Evolutionary conservation across 2,113 vertebrate genomes (phyloP), one percentile per base, ranked within the genome.

Genomic region (Aythya baeri): DNA sequence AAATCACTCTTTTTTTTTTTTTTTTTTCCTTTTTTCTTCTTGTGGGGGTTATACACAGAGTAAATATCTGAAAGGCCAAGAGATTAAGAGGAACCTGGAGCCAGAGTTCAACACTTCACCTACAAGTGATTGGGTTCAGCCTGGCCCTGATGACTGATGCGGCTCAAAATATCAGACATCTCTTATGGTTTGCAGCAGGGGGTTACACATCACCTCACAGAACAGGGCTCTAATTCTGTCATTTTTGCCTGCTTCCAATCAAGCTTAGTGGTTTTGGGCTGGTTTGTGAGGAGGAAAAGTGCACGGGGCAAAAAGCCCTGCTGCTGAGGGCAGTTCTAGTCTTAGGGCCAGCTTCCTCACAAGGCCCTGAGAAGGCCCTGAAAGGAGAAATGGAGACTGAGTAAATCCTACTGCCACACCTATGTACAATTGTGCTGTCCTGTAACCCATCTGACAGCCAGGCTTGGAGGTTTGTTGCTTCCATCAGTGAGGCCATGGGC

Each of bases 281-380:
- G 6, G 17, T 50, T 57, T 17, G 41, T 32, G 32, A 34, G 25
- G 34, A 26, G 36, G 70, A 50, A 16, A 65, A 57, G 4, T 13
- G 52, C 6, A 8, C 20, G 1, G 6, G 77, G 17, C 52, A 67
- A 43, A 52, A 91, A 79, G 12, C 32, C 26, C 81, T 73, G 66
- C 5, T 32, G 4, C 50, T 52, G 15, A 38, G 34, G 13, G 55
- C n/a, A 34, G n/a, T 32, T 44, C 0, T 1, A 31, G 5, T 17
- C n/a, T 76, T 27, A n/a, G 50, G 18, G n/a, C 58, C 65, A 43
- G 63, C 63, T 76, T 44, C 55, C 62, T 52, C 11, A 32, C 46
- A 49, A 22, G 46, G 46, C 46, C 46, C 46, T 49, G 46, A 49
- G 46, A 22, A 49, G 46, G 46, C 46, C 46, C 20, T 49, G 50